These are phyloP conservation scores for Picus viridis DNA, from an alignment of 2,797 vertebrate species.

Conservation along the genomic window DNA sequence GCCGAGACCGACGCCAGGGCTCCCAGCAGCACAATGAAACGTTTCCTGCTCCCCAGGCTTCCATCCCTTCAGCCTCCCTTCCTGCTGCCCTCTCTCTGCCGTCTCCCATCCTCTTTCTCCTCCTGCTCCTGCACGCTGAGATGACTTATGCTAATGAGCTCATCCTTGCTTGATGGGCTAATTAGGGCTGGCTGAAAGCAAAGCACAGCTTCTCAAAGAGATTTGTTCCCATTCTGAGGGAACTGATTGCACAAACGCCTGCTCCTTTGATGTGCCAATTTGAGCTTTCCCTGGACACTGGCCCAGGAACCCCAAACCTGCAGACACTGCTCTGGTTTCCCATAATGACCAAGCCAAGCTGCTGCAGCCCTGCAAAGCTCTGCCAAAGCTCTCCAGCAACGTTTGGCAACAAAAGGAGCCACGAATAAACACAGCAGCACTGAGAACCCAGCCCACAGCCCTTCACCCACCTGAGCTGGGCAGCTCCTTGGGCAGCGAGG, in stretches of 20 bases:
- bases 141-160: background rate
- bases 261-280: background rate
- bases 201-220: background rate
- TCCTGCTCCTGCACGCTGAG: background rate
- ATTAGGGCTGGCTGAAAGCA: background rate
- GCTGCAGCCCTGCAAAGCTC: background rate
- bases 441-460: background rate
- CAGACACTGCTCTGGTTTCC: background rate
- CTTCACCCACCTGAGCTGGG: background rate
- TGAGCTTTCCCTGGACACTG: background rate
- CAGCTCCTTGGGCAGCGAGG: background rate
- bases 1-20: background rate
- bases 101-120: background rate
- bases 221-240: background rate
- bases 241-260: no score
- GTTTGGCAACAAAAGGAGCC: conserved; percentile 34
- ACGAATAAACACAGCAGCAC: background rate
- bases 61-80: background rate
- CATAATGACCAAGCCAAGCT: background rate
- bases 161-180: background rate
- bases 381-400: conserved; percentile 21
- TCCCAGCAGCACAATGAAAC: background rate
- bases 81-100: background rate
- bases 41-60: background rate
- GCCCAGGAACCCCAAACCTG: background rate